Percentiles rank a stretch among this genome's conserved stretches.
These are phyloP conservation scores for Platysteira castanea DNA, from an alignment of 2,113 vertebrate genomes.

Conservation along the genomic window DNA sequence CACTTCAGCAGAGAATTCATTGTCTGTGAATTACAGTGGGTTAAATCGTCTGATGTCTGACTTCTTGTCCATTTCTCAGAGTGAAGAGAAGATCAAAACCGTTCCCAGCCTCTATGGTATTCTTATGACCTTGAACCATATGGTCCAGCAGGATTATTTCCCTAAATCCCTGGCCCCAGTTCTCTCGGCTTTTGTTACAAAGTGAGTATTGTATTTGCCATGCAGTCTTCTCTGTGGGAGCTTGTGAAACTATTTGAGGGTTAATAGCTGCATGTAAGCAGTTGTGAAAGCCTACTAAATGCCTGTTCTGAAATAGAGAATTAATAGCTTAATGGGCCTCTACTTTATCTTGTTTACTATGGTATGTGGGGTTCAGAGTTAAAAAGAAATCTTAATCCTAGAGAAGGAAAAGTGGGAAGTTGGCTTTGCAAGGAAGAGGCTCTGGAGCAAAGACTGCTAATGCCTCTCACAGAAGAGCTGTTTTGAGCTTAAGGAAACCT, in stretches of 20 bases:
- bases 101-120: conserved; percentile 85
- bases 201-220: conserved; percentile 78
- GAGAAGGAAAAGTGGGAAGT: not conserved
- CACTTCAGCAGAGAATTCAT: not conserved
- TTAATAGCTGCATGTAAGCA: not conserved
- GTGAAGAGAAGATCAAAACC: conserved; percentile 91
- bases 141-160: conserved; percentile 94
- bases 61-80: conserved; percentile 69
- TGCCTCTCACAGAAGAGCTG: not conserved
- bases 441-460: not conserved
- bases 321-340: not conserved
- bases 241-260: not conserved
- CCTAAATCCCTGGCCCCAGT: conserved; percentile 82
- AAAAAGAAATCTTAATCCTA: not conserved
- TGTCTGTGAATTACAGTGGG: not conserved
- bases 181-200: conserved; percentile 88
- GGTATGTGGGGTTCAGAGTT: not conserved
- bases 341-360: not conserved
- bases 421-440: not conserved
- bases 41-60: not conserved
- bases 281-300: not conserved
- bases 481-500: not conserved
- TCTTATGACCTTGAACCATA: conserved; percentile 86
- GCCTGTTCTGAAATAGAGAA: not conserved
- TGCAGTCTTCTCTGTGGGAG: not conserved